Evolutionary conservation across 2,797 vertebrate species (phyloP).

Genomic region (Dendrocincla tyrannina): DNA sequence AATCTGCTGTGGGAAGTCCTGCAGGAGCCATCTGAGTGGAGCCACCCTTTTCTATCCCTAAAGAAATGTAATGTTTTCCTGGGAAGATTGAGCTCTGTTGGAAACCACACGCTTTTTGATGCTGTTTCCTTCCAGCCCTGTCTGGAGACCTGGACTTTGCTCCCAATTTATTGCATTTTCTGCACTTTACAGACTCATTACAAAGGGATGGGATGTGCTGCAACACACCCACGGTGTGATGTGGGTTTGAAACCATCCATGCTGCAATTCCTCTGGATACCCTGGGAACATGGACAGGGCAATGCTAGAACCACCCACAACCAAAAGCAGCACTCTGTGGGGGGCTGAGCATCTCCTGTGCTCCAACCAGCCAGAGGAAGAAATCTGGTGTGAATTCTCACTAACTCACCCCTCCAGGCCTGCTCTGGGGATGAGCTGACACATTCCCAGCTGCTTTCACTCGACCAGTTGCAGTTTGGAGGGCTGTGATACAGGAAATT

Average conservation of each 20-base stretch:
- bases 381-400: background rate
- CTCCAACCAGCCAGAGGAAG: background rate
- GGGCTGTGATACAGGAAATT: background rate
- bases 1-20: background rate
- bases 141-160: background rate
- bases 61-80: background rate
- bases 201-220: background rate
- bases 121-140: background rate
- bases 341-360: background rate
- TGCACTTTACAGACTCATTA: background rate
- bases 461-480: background rate
- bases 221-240: accelerated
- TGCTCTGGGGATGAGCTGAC: background rate
- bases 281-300: background rate
- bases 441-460: background rate
- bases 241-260: background rate
- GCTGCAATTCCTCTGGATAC: background rate
- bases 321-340: accelerated
- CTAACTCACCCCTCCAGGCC: background rate
- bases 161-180: background rate
- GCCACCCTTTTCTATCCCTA: background rate
- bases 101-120: background rate
- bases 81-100: background rate
- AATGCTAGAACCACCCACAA: background rate
- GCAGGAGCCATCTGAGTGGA: background rate